Evolutionary conservation across 1,140 invertebrate species (phyloP).

Genomic region (Neodiprion pinetum): DNA sequence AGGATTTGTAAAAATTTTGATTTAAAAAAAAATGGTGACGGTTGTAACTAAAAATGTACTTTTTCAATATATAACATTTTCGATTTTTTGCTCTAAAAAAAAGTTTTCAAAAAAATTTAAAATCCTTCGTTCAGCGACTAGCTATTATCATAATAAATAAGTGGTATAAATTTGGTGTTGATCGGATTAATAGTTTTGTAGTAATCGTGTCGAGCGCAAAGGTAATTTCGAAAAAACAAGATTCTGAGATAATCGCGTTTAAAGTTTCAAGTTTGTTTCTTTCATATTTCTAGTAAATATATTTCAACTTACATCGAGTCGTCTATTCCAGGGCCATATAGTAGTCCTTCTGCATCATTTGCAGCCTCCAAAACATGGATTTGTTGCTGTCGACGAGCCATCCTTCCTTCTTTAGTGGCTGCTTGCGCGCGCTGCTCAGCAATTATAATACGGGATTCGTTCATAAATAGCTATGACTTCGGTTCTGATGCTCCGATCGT

Average conservation of each 20-base stretch:
- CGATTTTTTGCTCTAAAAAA: conserved; percentile 1
- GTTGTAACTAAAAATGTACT: not conserved
- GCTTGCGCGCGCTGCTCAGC: too few relatives aligned
- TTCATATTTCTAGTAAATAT: not conserved
- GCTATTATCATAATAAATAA: not conserved
- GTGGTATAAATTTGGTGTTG: not conserved
- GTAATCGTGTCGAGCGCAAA: not conserved
- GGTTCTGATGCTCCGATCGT: not conserved
- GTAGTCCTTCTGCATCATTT: too few relatives aligned
- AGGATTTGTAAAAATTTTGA: not conserved
- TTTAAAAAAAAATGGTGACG: not conserved
- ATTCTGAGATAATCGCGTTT: not conserved
- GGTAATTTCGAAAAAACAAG: not conserved
- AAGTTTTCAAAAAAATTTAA: not conserved
- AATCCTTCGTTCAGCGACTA: not conserved
- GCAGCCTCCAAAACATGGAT: too few relatives aligned
- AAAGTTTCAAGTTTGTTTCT: not conserved
- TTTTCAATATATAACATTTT: not conserved
- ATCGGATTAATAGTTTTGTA: not conserved
- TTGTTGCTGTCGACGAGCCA: too few relatives aligned
- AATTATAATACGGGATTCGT: too few relatives aligned
- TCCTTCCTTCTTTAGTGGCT: too few relatives aligned
- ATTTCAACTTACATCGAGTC: not conserved
- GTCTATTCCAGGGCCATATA: not conserved
- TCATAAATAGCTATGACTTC: not conserved